Evolutionary conservation across 2,113 vertebrate species (phyloP).

Genomic region (Prinia subflava): DNA sequence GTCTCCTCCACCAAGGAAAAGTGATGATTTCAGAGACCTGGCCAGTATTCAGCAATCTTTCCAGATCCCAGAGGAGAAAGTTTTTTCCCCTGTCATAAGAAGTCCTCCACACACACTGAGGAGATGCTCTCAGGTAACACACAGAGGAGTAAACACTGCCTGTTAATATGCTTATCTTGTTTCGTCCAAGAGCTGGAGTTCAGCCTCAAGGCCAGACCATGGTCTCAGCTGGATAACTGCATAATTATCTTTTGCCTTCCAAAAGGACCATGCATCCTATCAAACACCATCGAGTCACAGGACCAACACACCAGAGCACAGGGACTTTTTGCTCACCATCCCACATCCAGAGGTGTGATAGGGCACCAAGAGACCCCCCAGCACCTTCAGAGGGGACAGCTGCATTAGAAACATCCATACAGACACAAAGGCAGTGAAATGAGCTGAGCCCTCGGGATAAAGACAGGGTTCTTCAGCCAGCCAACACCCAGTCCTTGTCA

Average conservation of each 20-base stretch:
- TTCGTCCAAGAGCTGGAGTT: neutral
- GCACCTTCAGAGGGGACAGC: neutral
- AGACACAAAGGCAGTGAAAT: neutral
- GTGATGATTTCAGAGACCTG: neutral
- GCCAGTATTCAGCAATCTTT: neutral
- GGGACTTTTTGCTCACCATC: neutral
- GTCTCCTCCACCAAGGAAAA: neutral
- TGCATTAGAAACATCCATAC: neutral
- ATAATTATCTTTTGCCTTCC: neutral
- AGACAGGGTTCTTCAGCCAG: neutral
- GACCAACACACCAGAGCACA: neutral
- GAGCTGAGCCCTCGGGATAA: neutral
- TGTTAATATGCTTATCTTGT: neutral
- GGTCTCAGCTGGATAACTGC: neutral
- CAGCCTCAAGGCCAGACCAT: neutral
- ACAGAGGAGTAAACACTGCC: neutral
- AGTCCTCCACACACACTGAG: neutral
- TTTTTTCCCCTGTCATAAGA: neutral
- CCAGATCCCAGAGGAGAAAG: neutral
- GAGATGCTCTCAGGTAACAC: neutral
- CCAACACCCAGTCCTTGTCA: neutral
- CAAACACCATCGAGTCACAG: neutral
- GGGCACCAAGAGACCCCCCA: neutral
- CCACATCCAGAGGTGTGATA: fast-evolving
- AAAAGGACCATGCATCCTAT: neutral